These are phyloP conservation scores for Pyrgilauda ruficollis DNA, from an alignment of 2,113 vertebrate genomes.

Conservation along the genomic window DNA sequence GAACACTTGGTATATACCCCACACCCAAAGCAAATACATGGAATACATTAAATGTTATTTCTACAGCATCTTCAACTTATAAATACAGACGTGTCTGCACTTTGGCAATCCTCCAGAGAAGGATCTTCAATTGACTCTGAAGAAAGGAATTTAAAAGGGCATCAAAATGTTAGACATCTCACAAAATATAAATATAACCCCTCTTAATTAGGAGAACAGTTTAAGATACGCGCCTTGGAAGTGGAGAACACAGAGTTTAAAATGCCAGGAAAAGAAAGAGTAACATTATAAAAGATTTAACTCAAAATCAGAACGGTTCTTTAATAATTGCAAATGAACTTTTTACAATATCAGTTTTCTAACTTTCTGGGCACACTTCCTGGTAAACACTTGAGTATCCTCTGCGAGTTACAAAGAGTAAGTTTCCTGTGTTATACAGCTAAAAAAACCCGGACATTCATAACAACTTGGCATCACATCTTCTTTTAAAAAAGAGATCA, in stretches of 20 bases:
- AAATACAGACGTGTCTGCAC: not conserved
- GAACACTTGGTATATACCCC: not conserved
- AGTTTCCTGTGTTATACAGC: conserved; percentile 59
- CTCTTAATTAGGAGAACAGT: conserved; percentile 43
- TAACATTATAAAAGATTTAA: conserved; percentile 62
- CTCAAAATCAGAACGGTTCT: conserved; percentile 64
- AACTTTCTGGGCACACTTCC: conserved; percentile 47
- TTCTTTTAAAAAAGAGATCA: conserved; percentile 67
- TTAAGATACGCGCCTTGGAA: not conserved
- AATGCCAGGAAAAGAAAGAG: not conserved
- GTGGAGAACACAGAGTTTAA: not conserved
- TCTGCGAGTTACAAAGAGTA: conserved; percentile 71
- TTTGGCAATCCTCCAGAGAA: not conserved
- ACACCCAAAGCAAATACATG: not conserved
- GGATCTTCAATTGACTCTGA: not conserved
- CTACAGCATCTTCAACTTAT: not conserved
- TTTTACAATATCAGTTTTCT: conserved; percentile 58
- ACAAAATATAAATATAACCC: conserved; percentile 48
- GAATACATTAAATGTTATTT: conserved; percentile 7
- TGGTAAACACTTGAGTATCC: conserved; percentile 56
- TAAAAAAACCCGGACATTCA: conserved; percentile 44
- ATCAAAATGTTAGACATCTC: conserved; percentile 66
- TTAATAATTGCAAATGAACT: conserved; percentile 64
- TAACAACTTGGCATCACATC: conserved; percentile 61
- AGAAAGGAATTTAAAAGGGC: conserved; percentile 67